Percentiles rank a stretch among this genome's conserved stretches.
phyloP scores from a whole-genome alignment of 2,888 invertebrate genomes.

The Anthophora plumipes region DNA sequence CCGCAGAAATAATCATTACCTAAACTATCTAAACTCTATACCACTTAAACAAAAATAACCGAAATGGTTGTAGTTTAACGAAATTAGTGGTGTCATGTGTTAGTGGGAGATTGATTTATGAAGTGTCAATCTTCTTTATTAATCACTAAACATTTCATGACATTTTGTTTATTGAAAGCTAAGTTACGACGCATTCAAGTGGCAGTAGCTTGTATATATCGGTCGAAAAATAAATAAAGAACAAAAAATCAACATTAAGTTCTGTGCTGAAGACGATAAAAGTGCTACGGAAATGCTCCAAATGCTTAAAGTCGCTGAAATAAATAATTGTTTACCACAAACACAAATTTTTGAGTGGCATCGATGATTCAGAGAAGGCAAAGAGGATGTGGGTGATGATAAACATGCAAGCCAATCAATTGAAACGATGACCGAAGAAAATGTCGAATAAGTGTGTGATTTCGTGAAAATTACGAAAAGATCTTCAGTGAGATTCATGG shows the following conservation, averaged over 20 bases:
- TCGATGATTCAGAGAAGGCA: not conserved
- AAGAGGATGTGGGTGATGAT: not conserved
- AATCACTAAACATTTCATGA: not conserved
- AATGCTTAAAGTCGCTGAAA: not conserved
- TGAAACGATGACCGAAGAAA: slow-evolving; percentile 4
- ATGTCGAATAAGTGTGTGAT: not conserved
- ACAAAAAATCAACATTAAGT: not conserved
- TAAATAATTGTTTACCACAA: not conserved
- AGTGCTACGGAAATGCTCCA: not conserved
- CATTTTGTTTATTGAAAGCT: not conserved
- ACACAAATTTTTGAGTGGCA: slow-evolving; percentile 1
- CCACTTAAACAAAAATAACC: too few relatives aligned
- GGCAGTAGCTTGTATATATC: not conserved
- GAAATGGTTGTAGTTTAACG: not conserved
- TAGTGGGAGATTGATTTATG: not conserved
- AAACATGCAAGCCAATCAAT: not conserved
- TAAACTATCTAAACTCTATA: too few relatives aligned
- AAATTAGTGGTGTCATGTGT: not conserved
- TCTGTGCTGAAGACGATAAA: slow-evolving; percentile 1
- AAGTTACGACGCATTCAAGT: not conserved
- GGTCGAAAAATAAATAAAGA: not conserved
- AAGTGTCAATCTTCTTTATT: not conserved
- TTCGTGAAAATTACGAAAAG: too few relatives aligned
- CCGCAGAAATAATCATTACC: too few relatives aligned
- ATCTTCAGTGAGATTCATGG: too few relatives aligned